Base-by-base conservation (phyloP, 2,113 vertebrate species). In the Peromyscus maniculatus region DNA sequence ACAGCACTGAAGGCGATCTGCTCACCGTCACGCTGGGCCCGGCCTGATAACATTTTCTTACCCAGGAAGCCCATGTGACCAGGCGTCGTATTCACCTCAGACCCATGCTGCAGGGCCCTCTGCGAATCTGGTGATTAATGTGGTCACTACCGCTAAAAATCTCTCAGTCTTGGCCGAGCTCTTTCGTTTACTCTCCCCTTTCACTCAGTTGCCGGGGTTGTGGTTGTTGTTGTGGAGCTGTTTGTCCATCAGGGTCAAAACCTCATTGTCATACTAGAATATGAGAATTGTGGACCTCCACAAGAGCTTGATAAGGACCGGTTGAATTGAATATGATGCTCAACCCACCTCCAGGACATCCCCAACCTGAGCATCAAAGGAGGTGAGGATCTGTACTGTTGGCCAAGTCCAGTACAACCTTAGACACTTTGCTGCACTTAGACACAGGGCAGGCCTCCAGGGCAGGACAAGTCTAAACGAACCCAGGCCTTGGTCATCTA, bases 1-100 rank as follows among this genome's bases (percentile, higher is more conserved):
- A 12, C 43, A 1, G 4, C 7, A 46, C 21, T 31, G 74, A 3
- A 59, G n/a, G 33, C 3, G 16, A 0, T 31, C 12, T 16, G 13
- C 15, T 31, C 9, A 46, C 0, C 15, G 13, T 79, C 64, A 43
- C 39, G 2, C 69, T 71, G 12, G 72, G 4, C 79, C n/a, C n/a
- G 19, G 24, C 22, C 36, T 83, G 59, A 46, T 0, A 1, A 16
- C 16, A 7, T 78, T 71, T 39, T 24, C 28, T 52, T n/a, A 49
- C 1, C 24, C 43, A 33, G 67, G 57, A 75, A 72, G 12, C 0
- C 43, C 52, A 72, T 10, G 33, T 52, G 33, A 52, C 46, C 77
- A 79, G 77, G 4, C 28, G 74, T 22, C 80, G 5, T 24, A 22
- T 28, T 77, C 7, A 10, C 52, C 17, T 39, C 36, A 88, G 33